Evolutionary conservation across 2,888 invertebrate species (phyloP).

Genomic region (Thymelicus lineola): DNA sequence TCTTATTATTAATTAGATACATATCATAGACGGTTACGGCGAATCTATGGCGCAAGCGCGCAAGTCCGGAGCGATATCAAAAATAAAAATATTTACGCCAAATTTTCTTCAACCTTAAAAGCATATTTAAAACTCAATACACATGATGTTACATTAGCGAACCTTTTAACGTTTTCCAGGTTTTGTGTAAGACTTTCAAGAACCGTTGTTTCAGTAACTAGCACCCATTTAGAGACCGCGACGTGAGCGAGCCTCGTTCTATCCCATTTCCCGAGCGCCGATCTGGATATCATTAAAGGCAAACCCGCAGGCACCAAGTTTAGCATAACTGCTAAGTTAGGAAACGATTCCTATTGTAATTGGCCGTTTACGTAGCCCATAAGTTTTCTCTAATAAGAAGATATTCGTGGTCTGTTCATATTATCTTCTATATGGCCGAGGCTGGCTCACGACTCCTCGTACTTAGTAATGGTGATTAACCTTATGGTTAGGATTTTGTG

Average conservation of each 20-base stretch:
- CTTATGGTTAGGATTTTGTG: constrained; percentile 37
- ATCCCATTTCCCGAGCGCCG: constrained; percentile 34
- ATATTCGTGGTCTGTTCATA: constrained; percentile 58
- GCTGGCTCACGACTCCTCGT: constrained; percentile 52
- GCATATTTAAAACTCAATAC: no score
- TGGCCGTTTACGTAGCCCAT: constrained; percentile 62
- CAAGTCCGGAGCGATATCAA: no score
- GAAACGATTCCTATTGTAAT: constrained; percentile 56
- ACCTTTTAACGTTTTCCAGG: no score
- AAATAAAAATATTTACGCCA: no score
- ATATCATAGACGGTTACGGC: no score
- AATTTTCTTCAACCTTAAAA: no score
- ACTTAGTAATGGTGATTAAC: constrained; percentile 42
- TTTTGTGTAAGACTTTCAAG: constrained; percentile 1
- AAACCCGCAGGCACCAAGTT: constrained; percentile 42
- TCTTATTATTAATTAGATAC: no score
- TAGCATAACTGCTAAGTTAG: constrained; percentile 51
- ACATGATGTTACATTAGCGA: no score
- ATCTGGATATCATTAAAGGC: constrained; percentile 39
- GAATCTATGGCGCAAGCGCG: no score
- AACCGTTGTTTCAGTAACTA: constrained; percentile 13
- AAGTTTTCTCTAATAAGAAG: constrained; percentile 63
- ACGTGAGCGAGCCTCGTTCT: constrained; percentile 15
- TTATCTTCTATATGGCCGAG: constrained; percentile 52
- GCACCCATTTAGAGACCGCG: constrained; percentile 12